phyloP scores from a whole-genome alignment of 2,113 vertebrate species.

The Halcyon malimbica region DNA sequence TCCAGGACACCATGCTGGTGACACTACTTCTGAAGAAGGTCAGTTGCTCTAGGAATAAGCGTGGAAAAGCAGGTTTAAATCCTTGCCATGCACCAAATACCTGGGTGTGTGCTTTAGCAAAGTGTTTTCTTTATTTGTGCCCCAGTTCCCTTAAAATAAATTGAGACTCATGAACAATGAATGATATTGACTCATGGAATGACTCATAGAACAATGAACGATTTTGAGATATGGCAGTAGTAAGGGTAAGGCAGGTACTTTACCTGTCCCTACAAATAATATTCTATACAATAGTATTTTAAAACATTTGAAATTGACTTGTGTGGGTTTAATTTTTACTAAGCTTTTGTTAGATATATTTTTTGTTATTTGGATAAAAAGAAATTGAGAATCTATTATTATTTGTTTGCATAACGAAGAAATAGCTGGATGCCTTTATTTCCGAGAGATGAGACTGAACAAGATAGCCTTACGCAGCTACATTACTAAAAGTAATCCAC shows the following conservation, averaged over 20 bases:
- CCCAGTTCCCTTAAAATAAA: not conserved
- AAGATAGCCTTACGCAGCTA: not conserved
- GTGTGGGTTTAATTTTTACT: not conserved
- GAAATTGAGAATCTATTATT: not conserved
- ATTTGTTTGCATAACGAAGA: not conserved
- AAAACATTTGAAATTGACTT: not conserved
- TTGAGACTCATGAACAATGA: not conserved
- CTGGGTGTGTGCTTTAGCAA: rapidly evolving
- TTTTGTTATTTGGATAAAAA: not conserved
- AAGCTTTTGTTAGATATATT: not conserved
- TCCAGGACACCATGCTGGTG: not conserved
- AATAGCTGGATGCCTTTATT: not conserved
- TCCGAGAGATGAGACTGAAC: not conserved
- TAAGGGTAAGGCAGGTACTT: not conserved
- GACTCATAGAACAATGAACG: not conserved
- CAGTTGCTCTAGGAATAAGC: not conserved
- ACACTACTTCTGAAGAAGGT: not conserved
- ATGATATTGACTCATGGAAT: not conserved
- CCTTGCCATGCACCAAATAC: not conserved
- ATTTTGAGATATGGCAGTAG: not conserved
- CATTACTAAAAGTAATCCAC: not conserved
- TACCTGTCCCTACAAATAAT: not conserved
- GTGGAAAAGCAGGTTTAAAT: not conserved
- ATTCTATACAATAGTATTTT: not conserved
- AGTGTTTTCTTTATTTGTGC: not conserved